phyloP scores from a whole-genome alignment of 53 echinoderm and acorn worm species.

The Arbacia lixula region DNA sequence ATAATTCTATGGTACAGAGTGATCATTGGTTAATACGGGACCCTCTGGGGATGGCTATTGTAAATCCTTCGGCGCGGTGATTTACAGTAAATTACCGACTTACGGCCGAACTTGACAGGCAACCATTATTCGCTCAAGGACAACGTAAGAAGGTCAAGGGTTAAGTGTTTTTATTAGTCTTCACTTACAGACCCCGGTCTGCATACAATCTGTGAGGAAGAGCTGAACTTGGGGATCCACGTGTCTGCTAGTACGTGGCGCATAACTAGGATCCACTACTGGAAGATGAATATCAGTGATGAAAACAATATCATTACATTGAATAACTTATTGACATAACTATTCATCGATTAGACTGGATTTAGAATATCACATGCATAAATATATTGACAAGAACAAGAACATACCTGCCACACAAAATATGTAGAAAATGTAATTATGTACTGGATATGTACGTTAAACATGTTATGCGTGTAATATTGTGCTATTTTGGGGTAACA shows the following conservation, averaged over 20 bases:
- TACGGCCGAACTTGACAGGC: not conserved
- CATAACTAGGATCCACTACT: not conserved
- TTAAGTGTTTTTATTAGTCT: slow-evolving; percentile 25
- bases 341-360: too few relatives aligned
- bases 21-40: slow-evolving; percentile 15
- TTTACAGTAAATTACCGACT: slow-evolving; percentile 21
- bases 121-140: slow-evolving; percentile 20
- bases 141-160: slow-evolving; percentile 16
- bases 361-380: too few relatives aligned
- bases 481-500: too few relatives aligned
- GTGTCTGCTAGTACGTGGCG: not conserved
- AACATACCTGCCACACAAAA: too few relatives aligned
- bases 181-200: not conserved
- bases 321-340: too few relatives aligned
- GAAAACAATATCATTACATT: too few relatives aligned
- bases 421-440: too few relatives aligned
- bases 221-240: not conserved
- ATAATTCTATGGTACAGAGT: too few relatives aligned
- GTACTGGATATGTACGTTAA: too few relatives aligned
- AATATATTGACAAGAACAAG: too few relatives aligned
- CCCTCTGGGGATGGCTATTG: not conserved
- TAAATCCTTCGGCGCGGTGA: slow-evolving; percentile 12
- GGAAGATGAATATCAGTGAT: not conserved
- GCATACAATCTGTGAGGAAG: not conserved
- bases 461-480: too few relatives aligned